Percentiles rank a stretch among this genome's conserved stretches.
phyloP scores from a whole-genome alignment of 2,797 vertebrate genomes.

The Notolepis coatsorum region DNA sequence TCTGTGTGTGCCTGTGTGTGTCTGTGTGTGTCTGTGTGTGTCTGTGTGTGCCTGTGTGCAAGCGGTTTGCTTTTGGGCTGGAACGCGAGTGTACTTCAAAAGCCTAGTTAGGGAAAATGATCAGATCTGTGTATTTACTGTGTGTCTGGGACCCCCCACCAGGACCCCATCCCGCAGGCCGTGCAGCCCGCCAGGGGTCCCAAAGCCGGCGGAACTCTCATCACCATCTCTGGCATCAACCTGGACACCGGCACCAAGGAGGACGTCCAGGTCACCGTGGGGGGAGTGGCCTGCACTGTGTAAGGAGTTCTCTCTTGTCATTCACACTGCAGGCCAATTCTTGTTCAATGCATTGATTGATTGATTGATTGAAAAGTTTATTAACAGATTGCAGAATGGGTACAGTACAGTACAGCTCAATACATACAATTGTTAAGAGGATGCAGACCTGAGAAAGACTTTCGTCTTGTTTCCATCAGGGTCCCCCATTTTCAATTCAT shows the following conservation, averaged over 20 bases:
- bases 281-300: slow-evolving; percentile 87
- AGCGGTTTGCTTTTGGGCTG: not conserved
- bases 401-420: too few species aligned
- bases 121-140: not conserved
- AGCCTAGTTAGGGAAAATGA: not conserved
- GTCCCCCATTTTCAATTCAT: too few species aligned
- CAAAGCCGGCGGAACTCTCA: slow-evolving; percentile 88
- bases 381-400: too few species aligned
- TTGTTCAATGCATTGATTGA: slow-evolving; percentile 40
- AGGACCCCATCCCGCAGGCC: slow-evolving; percentile 84
- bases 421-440: too few species aligned
- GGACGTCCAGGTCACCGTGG: slow-evolving; percentile 86
- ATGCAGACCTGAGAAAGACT: too few species aligned
- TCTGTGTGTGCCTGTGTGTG: too few species aligned
- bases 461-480: too few species aligned
- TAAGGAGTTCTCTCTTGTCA: slow-evolving; percentile 80
- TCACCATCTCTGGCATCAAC: slow-evolving; percentile 87
- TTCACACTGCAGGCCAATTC: slow-evolving; percentile 40
- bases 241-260: slow-evolving; percentile 89
- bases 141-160: slow-evolving; percentile 16
- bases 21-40: too few species aligned
- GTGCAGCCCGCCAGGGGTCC: slow-evolving; percentile 77
- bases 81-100: too few species aligned
- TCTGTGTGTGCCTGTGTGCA: not conserved
- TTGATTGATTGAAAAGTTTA: too few species aligned